phyloP scores from a whole-genome alignment of 1,140 invertebrate genomes.

The Caenorhabditis briggsae region DNA sequence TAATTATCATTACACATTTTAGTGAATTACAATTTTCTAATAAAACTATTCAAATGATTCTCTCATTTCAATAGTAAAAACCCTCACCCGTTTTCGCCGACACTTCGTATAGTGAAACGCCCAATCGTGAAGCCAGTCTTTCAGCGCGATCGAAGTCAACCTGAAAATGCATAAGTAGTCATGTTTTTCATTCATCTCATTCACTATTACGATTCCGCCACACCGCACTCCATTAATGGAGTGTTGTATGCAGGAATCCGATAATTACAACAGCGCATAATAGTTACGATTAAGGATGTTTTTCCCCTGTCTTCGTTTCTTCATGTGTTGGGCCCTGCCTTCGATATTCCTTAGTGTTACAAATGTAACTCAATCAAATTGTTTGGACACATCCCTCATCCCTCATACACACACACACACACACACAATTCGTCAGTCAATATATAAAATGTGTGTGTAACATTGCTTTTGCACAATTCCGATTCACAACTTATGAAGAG shows the following conservation, averaged over 20 bases:
- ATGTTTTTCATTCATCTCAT: background rate
- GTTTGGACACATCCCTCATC: conserved; percentile 40
- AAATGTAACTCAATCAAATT: conserved; percentile 51
- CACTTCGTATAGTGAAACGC: conserved; percentile 77
- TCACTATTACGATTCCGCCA: background rate
- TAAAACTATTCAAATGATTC: too few relatives aligned
- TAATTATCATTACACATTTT: too few relatives aligned
- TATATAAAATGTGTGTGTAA: conserved; percentile 50
- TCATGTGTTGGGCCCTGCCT: background rate
- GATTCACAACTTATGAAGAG: conserved; percentile 51
- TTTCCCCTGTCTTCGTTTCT: background rate
- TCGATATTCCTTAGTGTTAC: background rate
- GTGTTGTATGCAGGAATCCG: conserved; percentile 5
- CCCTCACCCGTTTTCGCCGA: conserved; percentile 74
- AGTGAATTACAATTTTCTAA: too few relatives aligned
- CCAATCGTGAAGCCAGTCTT: conserved; percentile 73
- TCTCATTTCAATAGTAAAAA: background rate
- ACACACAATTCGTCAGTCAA: conserved; percentile 36
- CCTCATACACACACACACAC: background rate
- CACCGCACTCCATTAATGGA: conserved; percentile 32
- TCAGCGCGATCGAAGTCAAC: conserved; percentile 75
- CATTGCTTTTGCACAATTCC: conserved; percentile 46
- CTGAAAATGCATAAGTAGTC: conserved; percentile 34
- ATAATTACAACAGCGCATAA: conserved; percentile 45
- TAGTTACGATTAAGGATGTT: conserved; percentile 31